Evolutionary conservation across 1,140 invertebrate species (phyloP).

Genomic region (Philotrypesis tridentata): DNA sequence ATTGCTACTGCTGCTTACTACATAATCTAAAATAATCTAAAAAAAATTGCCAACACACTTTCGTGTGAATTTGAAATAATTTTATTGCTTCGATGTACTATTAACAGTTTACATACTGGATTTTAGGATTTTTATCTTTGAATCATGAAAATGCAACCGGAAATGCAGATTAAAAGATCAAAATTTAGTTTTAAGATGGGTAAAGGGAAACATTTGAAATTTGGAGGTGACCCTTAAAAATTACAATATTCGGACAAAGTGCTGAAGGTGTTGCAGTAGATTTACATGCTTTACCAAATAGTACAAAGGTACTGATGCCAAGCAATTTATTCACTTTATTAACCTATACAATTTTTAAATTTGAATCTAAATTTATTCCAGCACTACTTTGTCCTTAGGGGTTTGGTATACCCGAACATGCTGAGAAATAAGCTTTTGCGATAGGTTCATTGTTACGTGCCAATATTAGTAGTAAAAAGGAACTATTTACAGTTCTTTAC

Average conservation of each 20-base stretch:
- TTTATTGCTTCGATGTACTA: too few species aligned
- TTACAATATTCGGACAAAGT: constrained; percentile 74
- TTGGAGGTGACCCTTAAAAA: constrained; percentile 74
- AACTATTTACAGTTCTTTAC: constrained; percentile 69
- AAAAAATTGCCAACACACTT: too few species aligned
- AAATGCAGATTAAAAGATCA: constrained; percentile 78
- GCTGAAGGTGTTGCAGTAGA: constrained; percentile 72
- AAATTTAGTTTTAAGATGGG: constrained; percentile 77
- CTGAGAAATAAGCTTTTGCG: constrained; percentile 75
- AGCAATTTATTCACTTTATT: too few species aligned
- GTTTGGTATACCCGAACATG: constrained; percentile 70
- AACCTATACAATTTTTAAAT: too few species aligned
- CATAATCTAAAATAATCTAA: too few species aligned
- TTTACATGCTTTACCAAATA: constrained; percentile 69
- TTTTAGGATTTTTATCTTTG: constrained; percentile 70
- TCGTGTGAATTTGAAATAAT: too few species aligned
- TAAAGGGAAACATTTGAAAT: constrained; percentile 77
- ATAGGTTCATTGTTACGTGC: constrained; percentile 77
- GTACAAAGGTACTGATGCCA: constrained; percentile 61
- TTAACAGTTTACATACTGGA: too few species aligned
- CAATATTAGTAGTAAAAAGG: constrained; percentile 72
- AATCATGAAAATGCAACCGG: constrained; percentile 70
- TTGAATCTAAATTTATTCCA: constrained; percentile 80
- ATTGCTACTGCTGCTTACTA: too few species aligned
- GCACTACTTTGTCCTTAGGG: constrained; percentile 80